Percentiles rank a stretch among this genome's conserved stretches.
Conservation (phyloP, 2,888 invertebrate species). For the Drosophila cyrtoloma region DNA sequence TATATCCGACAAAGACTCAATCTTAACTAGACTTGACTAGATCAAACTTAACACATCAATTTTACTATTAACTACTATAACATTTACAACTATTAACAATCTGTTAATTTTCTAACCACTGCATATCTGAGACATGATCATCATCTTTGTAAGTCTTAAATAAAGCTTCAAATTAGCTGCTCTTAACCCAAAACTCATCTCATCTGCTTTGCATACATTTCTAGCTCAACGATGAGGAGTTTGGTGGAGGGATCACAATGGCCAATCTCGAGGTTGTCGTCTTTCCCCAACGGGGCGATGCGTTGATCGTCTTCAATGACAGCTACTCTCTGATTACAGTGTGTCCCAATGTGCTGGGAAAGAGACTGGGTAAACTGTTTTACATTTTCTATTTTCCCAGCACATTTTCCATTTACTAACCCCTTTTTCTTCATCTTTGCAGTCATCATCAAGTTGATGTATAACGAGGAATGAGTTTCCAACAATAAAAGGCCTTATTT, state of each 20-base stretch:
- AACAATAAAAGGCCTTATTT: neutral
- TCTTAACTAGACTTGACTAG: no score
- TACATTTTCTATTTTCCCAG: neutral
- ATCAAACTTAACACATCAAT: no score
- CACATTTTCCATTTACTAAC: no score
- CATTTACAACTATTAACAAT: no score
- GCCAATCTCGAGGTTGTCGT: constrained; percentile 7
- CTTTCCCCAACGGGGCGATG: constrained; percentile 47
- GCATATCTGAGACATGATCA: no score
- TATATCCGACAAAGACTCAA: no score
- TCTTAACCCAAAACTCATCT: accelerated
- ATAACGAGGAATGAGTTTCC: neutral
- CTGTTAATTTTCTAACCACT: no score
- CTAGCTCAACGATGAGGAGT: constrained; percentile 40
- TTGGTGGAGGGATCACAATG: constrained; percentile 49
- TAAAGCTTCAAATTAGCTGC: neutral
- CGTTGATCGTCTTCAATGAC: constrained; percentile 30
- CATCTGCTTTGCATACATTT: constrained; percentile 1
- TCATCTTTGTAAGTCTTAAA: constrained; percentile 31
- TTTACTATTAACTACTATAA: no score
- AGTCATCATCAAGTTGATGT: constrained; percentile 53
- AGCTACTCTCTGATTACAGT: constrained; percentile 28
- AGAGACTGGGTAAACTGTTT: constrained; percentile 40
- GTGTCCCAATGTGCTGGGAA: constrained; percentile 56
- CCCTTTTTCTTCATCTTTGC: constrained; percentile 27